Conservation (phyloP, 2,797 vertebrate genomes). For the Aplochiton taeniatus region DNA sequence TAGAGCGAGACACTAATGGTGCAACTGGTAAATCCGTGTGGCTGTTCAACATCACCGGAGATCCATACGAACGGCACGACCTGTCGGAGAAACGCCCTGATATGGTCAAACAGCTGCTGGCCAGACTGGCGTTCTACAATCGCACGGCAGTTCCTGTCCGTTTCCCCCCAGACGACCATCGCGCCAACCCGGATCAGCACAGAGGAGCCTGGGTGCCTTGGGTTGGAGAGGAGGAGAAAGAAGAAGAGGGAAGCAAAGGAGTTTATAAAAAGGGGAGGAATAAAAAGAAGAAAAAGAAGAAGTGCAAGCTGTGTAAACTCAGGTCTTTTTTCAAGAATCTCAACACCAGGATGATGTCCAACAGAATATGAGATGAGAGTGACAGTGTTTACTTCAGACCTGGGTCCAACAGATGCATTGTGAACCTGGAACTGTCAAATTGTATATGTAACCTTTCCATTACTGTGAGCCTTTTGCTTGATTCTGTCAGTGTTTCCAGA, state of each 20-base stretch:
- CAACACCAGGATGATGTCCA: constrained; percentile 89
- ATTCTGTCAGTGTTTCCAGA: no score
- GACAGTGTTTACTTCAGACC: background rate
- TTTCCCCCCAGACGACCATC: constrained; percentile 89
- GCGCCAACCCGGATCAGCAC: constrained; percentile 84
- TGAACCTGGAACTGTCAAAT: background rate
- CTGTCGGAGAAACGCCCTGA: constrained; percentile 81
- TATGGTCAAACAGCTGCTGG: constrained; percentile 82
- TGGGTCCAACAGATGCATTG: background rate
- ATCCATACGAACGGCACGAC: constrained; percentile 90
- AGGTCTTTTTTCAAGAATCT: constrained; percentile 89
- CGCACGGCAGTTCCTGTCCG: constrained; percentile 86
- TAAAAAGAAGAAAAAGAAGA: constrained; percentile 68
- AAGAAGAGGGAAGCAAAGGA: constrained; percentile 67
- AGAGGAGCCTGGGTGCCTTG: constrained; percentile 92
- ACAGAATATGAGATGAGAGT: constrained; percentile 76
- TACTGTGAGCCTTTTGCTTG: no score
- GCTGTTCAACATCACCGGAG: constrained; percentile 94
- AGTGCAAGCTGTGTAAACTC: constrained; percentile 89
- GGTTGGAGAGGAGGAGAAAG: constrained; percentile 82
- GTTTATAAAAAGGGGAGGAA: constrained; percentile 71
- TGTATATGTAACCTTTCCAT: background rate
- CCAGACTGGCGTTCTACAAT: constrained; percentile 85
- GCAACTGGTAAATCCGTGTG: constrained; percentile 75
- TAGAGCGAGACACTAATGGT: constrained; percentile 79